These are phyloP conservation scores for Atta cephalotes DNA, from an alignment of 1,140 invertebrate genomes.

Conservation along the genomic window DNA sequence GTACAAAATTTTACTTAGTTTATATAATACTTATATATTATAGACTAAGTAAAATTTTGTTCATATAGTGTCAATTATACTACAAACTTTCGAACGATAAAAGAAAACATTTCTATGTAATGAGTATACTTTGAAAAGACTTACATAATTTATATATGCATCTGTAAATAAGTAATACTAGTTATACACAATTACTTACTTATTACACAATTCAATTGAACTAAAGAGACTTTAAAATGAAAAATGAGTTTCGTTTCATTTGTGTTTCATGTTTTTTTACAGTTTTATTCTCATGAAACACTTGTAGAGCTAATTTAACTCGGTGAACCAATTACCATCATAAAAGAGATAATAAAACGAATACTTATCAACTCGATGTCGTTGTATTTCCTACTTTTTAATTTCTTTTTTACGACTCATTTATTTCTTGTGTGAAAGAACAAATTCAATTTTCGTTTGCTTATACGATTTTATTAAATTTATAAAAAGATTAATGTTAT, in stretches of 20 bases:
- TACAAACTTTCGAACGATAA: background rate
- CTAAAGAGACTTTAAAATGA: conserved; percentile 8
- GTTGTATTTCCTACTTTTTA: conserved; percentile 18
- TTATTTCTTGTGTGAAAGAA: background rate
- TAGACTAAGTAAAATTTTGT: too few species aligned
- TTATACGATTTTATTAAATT: background rate
- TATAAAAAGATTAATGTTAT: background rate
- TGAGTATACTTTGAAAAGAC: background rate
- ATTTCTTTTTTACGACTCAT: background rate
- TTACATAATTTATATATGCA: background rate
- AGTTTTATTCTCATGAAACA: background rate
- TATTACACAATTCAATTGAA: background rate
- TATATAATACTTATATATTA: background rate
- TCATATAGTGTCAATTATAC: background rate
- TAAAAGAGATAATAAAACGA: conserved; percentile 1
- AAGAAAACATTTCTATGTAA: background rate
- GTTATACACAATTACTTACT: too few species aligned
- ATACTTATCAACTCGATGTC: background rate
- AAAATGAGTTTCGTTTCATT: conserved; percentile 3
- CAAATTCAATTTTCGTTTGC: conserved; percentile 15
- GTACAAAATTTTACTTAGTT: background rate
- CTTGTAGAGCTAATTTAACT: conserved; percentile 15
- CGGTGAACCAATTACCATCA: background rate
- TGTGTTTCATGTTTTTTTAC: background rate
- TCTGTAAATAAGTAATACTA: background rate